Evolutionary conservation across 2,113 vertebrate genomes (phyloP).

Genomic region (Paramisgurnus dabryanus): DNA sequence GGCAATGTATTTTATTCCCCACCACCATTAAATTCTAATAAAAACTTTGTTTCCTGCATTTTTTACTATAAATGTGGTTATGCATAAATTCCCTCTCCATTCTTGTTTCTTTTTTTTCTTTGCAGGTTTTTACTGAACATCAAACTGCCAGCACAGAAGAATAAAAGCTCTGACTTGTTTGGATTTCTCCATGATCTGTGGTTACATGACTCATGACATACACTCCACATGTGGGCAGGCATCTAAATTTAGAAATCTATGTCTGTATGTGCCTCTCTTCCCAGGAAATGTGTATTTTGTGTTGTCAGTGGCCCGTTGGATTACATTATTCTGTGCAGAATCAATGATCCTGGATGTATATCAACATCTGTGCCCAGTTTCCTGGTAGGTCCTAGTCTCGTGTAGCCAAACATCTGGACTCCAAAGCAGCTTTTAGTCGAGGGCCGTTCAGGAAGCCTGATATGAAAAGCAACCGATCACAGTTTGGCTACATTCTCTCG

Average conservation of each 20-base stretch:
- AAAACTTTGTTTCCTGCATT: too few relatives aligned
- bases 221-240: slow-evolving; percentile 26
- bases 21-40: too few relatives aligned
- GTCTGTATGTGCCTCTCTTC: slow-evolving; percentile 1
- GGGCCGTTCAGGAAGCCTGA: too few relatives aligned
- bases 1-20: too few relatives aligned
- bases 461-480: too few relatives aligned
- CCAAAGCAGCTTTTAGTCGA: too few relatives aligned
- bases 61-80: too few relatives aligned
- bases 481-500: too few relatives aligned
- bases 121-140: not conserved
- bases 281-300: slow-evolving; percentile 10
- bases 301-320: slow-evolving; percentile 13
- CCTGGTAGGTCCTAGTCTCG: too few relatives aligned
- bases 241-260: slow-evolving; percentile 29
- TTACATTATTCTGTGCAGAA: not conserved
- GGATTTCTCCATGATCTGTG: slow-evolving; percentile 20
- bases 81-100: not conserved
- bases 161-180: not conserved
- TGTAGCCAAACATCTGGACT: too few relatives aligned
- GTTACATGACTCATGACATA: slow-evolving; percentile 35
- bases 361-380: too few relatives aligned
- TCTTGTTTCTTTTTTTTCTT: not conserved
- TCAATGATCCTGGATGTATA: too few relatives aligned
- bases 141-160: not conserved